Evolutionary conservation across 2,888 invertebrate species (phyloP).

Genomic region (Trisateles emortualis): DNA sequence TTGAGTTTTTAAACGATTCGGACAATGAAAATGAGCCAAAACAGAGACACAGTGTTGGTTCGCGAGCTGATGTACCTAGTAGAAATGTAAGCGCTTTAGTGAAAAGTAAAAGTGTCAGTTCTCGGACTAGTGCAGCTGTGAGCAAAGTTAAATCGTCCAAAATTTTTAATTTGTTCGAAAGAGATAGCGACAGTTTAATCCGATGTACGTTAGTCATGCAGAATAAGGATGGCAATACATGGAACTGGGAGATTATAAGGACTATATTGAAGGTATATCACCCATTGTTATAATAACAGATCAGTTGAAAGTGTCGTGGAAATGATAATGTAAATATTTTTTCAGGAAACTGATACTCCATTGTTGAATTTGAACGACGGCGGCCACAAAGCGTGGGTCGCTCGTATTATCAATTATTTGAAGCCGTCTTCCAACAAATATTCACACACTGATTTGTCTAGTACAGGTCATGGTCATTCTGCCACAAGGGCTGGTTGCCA

Average conservation of each 20-base stretch:
- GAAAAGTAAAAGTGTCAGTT: slow-evolving; percentile 83
- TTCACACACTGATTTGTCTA: slow-evolving; percentile 92
- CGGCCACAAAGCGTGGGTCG: slow-evolving; percentile 81
- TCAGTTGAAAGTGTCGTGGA: neutral
- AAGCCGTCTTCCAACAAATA: slow-evolving; percentile 96
- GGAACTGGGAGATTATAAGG: slow-evolving; percentile 97
- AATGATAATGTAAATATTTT: slow-evolving; percentile 13
- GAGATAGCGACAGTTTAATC: slow-evolving; percentile 89
- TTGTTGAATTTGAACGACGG: slow-evolving; percentile 76
- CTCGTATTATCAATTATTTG: slow-evolving; percentile 93
- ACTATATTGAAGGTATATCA: slow-evolving; percentile 91
- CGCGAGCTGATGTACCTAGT: slow-evolving; percentile 74
- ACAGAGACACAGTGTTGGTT: slow-evolving; percentile 78
- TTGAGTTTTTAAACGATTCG: slow-evolving; percentile 77
- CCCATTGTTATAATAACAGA: neutral
- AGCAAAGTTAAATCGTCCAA: slow-evolving; percentile 78
- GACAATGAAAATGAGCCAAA: slow-evolving; percentile 76
- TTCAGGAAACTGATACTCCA: slow-evolving; percentile 71
- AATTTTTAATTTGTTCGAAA: slow-evolving; percentile 86
- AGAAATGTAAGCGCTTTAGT: slow-evolving; percentile 80
- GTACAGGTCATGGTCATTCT: slow-evolving; percentile 86
- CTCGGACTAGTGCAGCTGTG: slow-evolving; percentile 75
- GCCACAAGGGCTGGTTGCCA: slow-evolving; percentile 90
- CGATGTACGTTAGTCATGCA: slow-evolving; percentile 94
- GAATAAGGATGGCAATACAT: slow-evolving; percentile 92